Percentiles rank a stretch among this genome's conserved stretches.
phyloP scores from a whole-genome alignment of 2,888 invertebrate genomes.

The Thalpophila matura region DNA sequence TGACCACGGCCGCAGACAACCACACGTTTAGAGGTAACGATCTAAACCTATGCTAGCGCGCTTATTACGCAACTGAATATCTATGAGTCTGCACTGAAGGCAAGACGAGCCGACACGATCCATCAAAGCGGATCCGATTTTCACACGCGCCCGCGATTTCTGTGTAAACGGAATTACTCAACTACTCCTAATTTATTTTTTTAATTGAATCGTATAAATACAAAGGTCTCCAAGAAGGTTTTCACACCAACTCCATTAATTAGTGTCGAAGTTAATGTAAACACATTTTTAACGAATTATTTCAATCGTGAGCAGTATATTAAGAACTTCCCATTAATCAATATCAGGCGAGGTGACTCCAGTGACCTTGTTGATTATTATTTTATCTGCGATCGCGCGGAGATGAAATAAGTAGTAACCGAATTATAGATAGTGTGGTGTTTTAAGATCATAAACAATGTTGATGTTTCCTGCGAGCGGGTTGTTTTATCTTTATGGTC shows the following conservation, averaged over 20 bases:
- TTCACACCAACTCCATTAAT: constrained; percentile 66
- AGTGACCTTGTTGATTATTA: constrained; percentile 74
- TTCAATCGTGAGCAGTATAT: constrained; percentile 71
- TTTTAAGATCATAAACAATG: constrained; percentile 56
- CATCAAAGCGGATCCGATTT: constrained; percentile 67
- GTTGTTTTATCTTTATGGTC: constrained; percentile 25
- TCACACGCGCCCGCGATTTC: constrained; percentile 65
- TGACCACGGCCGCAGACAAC: constrained; percentile 69
- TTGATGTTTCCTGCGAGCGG: constrained; percentile 57
- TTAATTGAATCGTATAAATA: constrained; percentile 51
- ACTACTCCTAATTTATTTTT: constrained; percentile 50
- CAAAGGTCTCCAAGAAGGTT: constrained; percentile 53
- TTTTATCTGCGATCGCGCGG: constrained; percentile 65
- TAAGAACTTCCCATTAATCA: constrained; percentile 81
- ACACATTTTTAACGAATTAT: constrained; percentile 69
- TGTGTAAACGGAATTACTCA: constrained; percentile 57
- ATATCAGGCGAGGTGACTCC: constrained; percentile 76
- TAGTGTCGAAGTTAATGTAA: constrained; percentile 73
- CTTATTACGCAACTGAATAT: constrained; percentile 61
- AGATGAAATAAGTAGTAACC: constrained; percentile 69
- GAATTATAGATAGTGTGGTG: constrained; percentile 60
- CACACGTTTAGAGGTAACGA: constrained; percentile 63
- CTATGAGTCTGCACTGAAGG: constrained; percentile 57
- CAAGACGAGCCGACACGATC: constrained; percentile 53
- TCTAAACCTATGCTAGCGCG: constrained; percentile 61